Percentiles rank a stretch among this genome's conserved stretches.
phyloP scores from a whole-genome alignment of 2,888 invertebrate genomes.

The Chrysotoxum bicinctum region DNA sequence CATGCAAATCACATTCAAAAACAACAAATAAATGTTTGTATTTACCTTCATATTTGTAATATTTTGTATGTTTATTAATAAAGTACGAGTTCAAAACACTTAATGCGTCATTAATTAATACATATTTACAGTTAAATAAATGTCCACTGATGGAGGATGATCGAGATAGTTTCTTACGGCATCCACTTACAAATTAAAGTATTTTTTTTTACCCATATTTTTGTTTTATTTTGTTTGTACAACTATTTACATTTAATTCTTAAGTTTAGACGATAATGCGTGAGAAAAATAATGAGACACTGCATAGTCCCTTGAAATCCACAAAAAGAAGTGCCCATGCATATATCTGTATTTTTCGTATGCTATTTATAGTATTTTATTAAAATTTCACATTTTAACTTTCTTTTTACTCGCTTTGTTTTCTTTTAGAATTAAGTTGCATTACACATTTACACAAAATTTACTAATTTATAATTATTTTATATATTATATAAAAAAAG shows the following conservation, averaged over 20 bases:
- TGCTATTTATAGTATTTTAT: neutral
- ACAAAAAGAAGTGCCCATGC: neutral
- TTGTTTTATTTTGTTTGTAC: conserved; percentile 45
- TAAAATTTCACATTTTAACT: conserved; percentile 36
- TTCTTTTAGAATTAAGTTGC: conserved; percentile 24
- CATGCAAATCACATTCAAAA: conserved; percentile 84
- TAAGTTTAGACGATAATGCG: conserved; percentile 41
- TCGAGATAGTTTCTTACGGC: conserved; percentile 46
- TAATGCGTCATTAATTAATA: conserved; percentile 47
- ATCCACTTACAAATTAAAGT: conserved; percentile 51
- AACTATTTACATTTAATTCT: conserved; percentile 67
- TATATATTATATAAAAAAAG: conserved; percentile 47
- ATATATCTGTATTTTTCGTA: neutral
- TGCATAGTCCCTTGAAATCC: neutral
- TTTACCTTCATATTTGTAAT: conserved; percentile 26
- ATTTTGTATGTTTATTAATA: conserved; percentile 53
- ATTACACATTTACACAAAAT: conserved; percentile 59
- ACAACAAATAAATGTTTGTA: conserved; percentile 25
- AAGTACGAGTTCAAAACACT: conserved; percentile 70
- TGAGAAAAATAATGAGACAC: conserved; percentile 26
- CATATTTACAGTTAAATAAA: conserved; percentile 64
- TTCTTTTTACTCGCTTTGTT: conserved; percentile 16
- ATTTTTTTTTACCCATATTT: neutral
- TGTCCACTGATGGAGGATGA: conserved; percentile 47
- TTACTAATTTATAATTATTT: conserved; percentile 62